phyloP scores from a whole-genome alignment of 2,797 vertebrate genomes.

The Erpetoichthys calabaricus region DNA sequence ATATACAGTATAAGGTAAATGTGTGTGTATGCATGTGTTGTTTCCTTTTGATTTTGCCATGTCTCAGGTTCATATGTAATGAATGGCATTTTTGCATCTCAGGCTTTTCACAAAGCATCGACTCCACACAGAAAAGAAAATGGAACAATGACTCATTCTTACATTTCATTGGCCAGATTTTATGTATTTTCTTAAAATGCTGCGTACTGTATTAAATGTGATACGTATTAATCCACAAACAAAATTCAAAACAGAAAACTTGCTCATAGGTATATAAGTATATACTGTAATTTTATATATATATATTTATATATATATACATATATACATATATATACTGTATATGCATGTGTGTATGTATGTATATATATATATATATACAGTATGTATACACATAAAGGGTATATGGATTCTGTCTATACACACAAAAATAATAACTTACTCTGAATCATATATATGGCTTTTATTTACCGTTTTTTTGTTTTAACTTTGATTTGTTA shows the following conservation, averaged over 20 bases:
- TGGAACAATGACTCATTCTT: conserved; percentile 56
- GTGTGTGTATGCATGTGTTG: conserved; percentile 17
- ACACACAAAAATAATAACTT: no score
- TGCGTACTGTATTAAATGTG: conserved; percentile 96
- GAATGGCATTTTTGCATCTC: conserved; percentile 93
- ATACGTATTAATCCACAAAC: conserved; percentile 74
- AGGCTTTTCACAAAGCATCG: conserved; percentile 90
- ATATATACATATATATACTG: no score
- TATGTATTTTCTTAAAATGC: conserved; percentile 81
- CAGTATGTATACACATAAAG: neutral
- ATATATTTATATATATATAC: no score
- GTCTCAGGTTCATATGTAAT: conserved; percentile 92
- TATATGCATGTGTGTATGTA: conserved; percentile 5
- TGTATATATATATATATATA: conserved; percentile 13
- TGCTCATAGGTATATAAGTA: no score
- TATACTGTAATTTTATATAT: no score
- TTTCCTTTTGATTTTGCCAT: conserved; percentile 56
- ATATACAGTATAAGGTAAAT: conserved; percentile 28
- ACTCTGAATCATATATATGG: neutral
- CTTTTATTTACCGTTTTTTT: conserved; percentile 1
- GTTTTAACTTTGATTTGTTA: conserved; percentile 4
- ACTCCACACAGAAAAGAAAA: conserved; percentile 65
- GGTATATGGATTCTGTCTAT: no score
- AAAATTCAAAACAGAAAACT: no score
- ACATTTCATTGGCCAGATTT: conserved; percentile 87